phyloP scores from a whole-genome alignment of 2,113 vertebrate species.

The Canis aureus region DNA sequence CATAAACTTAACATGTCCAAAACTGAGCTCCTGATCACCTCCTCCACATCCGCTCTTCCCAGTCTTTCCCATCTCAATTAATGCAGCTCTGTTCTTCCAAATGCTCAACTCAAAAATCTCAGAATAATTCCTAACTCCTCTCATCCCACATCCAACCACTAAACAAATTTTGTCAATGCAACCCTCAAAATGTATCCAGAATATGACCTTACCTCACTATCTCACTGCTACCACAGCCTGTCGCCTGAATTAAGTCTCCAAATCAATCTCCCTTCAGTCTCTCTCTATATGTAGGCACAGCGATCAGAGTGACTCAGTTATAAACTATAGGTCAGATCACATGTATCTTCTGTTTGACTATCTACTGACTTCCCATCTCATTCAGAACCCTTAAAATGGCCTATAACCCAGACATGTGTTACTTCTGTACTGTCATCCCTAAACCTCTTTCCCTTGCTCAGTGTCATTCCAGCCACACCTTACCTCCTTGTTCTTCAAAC shows the following conservation, averaged over 20 bases:
- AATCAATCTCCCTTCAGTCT: neutral
- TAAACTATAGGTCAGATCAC: neutral
- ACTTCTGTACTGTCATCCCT: neutral
- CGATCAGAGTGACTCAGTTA: neutral
- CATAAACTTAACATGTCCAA: conserved; percentile 65
- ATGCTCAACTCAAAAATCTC: conserved; percentile 21
- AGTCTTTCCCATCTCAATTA: conserved; percentile 22
- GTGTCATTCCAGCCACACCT: neutral
- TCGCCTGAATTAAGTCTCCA: neutral
- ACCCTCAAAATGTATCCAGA: neutral
- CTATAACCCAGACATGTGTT: neutral
- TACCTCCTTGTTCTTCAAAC: neutral
- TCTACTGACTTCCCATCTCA: conserved; percentile 1
- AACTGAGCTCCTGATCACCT: conserved; percentile 19
- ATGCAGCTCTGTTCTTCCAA: neutral
- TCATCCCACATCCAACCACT: neutral
- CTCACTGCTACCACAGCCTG: neutral
- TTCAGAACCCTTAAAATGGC: conserved; percentile 31
- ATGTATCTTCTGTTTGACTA: neutral
- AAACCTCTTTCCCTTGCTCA: neutral
- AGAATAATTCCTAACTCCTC: conserved; percentile 14
- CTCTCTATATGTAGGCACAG: neutral
- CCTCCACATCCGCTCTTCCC: conserved; percentile 2
- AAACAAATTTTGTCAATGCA: neutral
- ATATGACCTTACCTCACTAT: neutral